These are phyloP conservation scores for Ivindomyrus marchei DNA, from an alignment of 2,113 vertebrate species.

Conservation along the genomic window DNA sequence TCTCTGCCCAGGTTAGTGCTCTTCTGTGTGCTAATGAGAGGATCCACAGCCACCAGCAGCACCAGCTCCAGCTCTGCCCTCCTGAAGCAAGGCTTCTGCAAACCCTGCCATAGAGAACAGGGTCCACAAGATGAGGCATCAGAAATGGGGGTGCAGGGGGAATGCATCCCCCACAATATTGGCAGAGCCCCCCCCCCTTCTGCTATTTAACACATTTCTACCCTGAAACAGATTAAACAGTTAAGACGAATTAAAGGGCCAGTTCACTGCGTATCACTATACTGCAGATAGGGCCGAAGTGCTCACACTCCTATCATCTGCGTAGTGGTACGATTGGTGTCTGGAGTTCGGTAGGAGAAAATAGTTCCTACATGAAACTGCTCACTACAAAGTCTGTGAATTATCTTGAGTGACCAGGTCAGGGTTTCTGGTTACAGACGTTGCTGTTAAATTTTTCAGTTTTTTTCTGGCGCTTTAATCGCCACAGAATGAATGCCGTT, in stretches of 20 bases:
- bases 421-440: background rate
- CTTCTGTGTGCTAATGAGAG: slow-evolving; percentile 57
- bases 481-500: background rate
- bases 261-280: background rate
- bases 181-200: background rate
- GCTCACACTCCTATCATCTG: too few species aligned
- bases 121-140: background rate
- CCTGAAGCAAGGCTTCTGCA: slow-evolving; percentile 59
- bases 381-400: background rate
- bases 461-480: background rate
- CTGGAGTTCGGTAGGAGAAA: too few species aligned
- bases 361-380: background rate
- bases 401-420: background rate
- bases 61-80: slow-evolving; percentile 70
- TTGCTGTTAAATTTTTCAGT: background rate
- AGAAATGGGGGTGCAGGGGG: background rate
- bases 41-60: slow-evolving; percentile 64
- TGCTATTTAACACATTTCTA: background rate
- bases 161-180: background rate
- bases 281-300: too few species aligned
- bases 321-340: too few species aligned
- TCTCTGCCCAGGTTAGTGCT: slow-evolving; percentile 33
- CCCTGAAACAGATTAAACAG: background rate
- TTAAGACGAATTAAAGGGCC: background rate
- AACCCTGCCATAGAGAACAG: slow-evolving; percentile 50